Conservation (phyloP, 1,140 invertebrate genomes). For the Neodiprion fabricii region DNA sequence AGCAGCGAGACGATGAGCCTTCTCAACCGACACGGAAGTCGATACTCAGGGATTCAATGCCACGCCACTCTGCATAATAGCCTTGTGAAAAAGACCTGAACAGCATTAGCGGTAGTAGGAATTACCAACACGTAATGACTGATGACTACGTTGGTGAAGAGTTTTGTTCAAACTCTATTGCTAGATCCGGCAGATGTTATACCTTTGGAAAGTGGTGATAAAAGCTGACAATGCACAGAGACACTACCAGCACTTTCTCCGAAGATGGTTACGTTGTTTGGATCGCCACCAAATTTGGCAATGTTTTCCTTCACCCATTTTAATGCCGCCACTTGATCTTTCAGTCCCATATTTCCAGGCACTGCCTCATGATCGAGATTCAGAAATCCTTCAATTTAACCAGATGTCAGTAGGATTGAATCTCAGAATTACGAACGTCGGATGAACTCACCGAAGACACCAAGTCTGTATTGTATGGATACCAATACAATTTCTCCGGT, state of each 20-base stretch:
- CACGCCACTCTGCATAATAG: neutral
- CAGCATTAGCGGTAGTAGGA: neutral
- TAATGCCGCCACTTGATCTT: conserved; percentile 75
- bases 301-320: conserved; percentile 74
- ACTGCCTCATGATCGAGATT: conserved; percentile 80
- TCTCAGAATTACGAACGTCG: neutral
- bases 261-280: conserved; percentile 72
- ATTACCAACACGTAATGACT: neutral
- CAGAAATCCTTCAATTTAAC: conserved; percentile 69
- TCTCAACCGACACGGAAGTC: too few relatives aligned
- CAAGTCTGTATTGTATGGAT: conserved; percentile 40
- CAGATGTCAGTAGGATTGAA: neutral
- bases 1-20: conserved; percentile 52
- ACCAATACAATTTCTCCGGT: conserved; percentile 66
- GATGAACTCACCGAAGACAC: conserved; percentile 29
- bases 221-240: conserved; percentile 39
- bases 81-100: neutral
- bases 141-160: neutral
- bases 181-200: neutral
- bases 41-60: neutral
- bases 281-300: conserved; percentile 88
- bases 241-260: conserved; percentile 69
- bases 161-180: neutral
- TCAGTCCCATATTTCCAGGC: conserved; percentile 85
- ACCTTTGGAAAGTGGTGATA: conserved; percentile 60